phyloP scores from a whole-genome alignment of 2,113 vertebrate genomes.

The Rhinoderma darwinii region DNA sequence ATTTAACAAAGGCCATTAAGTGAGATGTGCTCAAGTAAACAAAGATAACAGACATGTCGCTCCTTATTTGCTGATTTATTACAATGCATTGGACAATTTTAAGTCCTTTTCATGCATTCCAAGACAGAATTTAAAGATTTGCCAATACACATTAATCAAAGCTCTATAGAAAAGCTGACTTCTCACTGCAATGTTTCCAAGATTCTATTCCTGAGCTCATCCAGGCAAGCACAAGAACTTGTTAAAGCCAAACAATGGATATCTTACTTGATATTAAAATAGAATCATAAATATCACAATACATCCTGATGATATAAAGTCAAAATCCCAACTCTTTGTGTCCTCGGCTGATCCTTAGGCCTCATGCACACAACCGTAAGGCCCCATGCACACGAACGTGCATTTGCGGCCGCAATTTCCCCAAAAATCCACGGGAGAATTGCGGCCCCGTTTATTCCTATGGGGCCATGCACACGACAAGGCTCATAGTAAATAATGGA shows the following conservation, averaged over 20 bases:
- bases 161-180: constrained; percentile 41
- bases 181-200: constrained; percentile 37
- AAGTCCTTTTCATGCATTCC: constrained; percentile 45
- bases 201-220: constrained; percentile 17
- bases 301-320: constrained; percentile 24
- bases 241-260: constrained; percentile 16
- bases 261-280: constrained; percentile 8
- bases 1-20: constrained; percentile 36
- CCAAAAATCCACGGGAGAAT: too few relatives aligned
- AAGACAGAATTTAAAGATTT: constrained; percentile 42
- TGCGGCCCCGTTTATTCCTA: too few relatives aligned
- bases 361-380: too few relatives aligned
- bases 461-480: too few relatives aligned
- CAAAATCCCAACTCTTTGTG: background rate
- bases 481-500: too few relatives aligned
- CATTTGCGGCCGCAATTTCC: too few relatives aligned
- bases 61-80: constrained; percentile 48
- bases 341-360: background rate
- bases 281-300: constrained; percentile 28
- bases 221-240: constrained; percentile 35
- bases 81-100: constrained; percentile 37
- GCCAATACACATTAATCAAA: constrained; percentile 54
- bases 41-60: constrained; percentile 35
- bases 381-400: too few relatives aligned
- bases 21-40: constrained; percentile 26